These are phyloP conservation scores for Sarcophaga carnaria DNA, from an alignment of 2,888 invertebrate species.

Conservation along the genomic window DNA sequence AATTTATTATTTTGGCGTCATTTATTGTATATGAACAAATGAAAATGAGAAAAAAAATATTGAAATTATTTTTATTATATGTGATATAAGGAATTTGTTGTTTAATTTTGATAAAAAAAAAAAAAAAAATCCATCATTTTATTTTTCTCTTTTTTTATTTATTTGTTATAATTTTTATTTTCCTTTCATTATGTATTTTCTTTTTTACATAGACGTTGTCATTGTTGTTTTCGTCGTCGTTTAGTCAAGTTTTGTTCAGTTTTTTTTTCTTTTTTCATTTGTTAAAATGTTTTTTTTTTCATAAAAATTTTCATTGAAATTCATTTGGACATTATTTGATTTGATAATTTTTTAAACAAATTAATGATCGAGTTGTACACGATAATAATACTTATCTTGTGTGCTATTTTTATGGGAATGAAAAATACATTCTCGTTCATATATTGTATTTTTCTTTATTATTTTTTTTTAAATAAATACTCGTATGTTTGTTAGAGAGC, in stretches of 20 bases:
- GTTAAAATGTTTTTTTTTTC: conserved; percentile 26
- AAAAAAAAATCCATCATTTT: not conserved
- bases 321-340: conserved; percentile 9
- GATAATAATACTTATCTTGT: too few species aligned
- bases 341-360: conserved; percentile 60
- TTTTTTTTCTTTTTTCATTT: not conserved
- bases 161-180: too few species aligned
- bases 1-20: conserved; percentile 29
- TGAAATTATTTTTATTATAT: not conserved
- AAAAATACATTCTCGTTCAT: not conserved
- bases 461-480: too few species aligned
- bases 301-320: conserved; percentile 29
- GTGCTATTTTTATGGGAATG: too few species aligned
- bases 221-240: not conserved
- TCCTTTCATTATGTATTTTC: not conserved
- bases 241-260: not conserved
- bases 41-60: not conserved
- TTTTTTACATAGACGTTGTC: not conserved
- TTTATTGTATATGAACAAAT: not conserved
- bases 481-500: too few species aligned
- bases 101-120: not conserved
- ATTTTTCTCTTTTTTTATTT: too few species aligned
- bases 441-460: too few species aligned
- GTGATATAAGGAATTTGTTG: not conserved
- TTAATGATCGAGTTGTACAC: conserved; percentile 32